phyloP scores from a whole-genome alignment of 2,888 invertebrate genomes.

The Scotopteryx bipunctaria region DNA sequence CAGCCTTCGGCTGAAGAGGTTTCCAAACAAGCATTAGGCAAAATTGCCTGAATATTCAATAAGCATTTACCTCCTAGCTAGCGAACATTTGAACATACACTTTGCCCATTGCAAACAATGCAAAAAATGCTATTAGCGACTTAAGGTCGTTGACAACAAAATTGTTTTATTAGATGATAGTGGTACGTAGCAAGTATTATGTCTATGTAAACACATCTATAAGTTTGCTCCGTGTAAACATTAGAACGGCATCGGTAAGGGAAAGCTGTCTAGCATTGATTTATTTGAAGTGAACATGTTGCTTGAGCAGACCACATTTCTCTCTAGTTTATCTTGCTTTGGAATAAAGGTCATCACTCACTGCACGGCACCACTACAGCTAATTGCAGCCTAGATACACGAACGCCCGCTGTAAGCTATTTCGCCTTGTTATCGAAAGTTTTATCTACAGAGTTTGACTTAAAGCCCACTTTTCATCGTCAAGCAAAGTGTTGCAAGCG shows the following conservation, averaged over 20 bases:
- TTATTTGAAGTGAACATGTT: slow-evolving; percentile 9
- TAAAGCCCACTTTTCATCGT: too few relatives aligned
- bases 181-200: background rate
- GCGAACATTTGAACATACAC: too few relatives aligned
- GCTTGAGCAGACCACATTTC: background rate
- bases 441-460: too few relatives aligned
- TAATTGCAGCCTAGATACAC: too few relatives aligned
- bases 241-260: slow-evolving; percentile 1
- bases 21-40: too few relatives aligned
- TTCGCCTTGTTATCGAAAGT: too few relatives aligned
- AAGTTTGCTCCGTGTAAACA: slow-evolving; percentile 4
- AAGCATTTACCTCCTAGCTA: too few relatives aligned
- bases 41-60: too few relatives aligned
- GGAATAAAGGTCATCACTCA: background rate
- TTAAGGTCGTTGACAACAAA: background rate
- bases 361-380: background rate
- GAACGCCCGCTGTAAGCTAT: too few relatives aligned
- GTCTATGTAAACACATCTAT: slow-evolving; percentile 7
- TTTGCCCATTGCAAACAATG: background rate
- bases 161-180: background rate
- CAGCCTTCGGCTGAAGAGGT: too few relatives aligned
- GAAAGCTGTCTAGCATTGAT: slow-evolving; percentile 6
- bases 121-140: background rate
- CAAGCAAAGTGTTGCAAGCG: too few relatives aligned
- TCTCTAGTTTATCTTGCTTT: background rate